phyloP scores from a whole-genome alignment of 2,113 vertebrate genomes.

The Morone chrysops region DNA sequence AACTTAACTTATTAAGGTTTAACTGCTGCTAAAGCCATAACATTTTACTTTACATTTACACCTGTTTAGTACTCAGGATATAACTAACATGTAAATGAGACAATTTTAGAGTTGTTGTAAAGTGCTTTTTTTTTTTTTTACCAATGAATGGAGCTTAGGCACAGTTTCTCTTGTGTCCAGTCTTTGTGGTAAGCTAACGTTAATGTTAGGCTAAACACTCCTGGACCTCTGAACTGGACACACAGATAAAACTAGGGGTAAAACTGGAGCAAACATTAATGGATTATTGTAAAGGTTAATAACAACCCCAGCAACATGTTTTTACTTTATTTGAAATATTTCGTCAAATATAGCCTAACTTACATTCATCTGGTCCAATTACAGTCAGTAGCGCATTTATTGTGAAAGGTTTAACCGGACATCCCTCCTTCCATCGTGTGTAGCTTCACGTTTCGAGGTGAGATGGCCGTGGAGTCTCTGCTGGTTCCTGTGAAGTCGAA shows the following conservation, averaged over 20 bases:
- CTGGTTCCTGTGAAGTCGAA: conserved; percentile 72
- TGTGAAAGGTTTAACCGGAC: conserved; percentile 62
- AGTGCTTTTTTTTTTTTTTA: too few relatives aligned
- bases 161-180: too few relatives aligned
- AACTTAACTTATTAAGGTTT: too few relatives aligned
- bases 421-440: fast-evolving
- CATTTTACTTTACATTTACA: not conserved
- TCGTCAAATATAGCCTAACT: not conserved
- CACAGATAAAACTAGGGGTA: not conserved
- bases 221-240: too few relatives aligned
- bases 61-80: not conserved
- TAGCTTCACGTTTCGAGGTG: conserved; percentile 29
- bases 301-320: not conserved
- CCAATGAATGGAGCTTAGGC: too few relatives aligned
- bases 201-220: too few relatives aligned
- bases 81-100: not conserved
- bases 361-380: fast-evolving
- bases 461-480: conserved; percentile 64
- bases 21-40: not conserved
- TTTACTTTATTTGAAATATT: not conserved
- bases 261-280: too few relatives aligned
- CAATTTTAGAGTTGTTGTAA: not conserved
- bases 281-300: too few relatives aligned
- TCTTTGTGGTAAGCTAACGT: too few relatives aligned
- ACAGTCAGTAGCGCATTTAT: conserved; percentile 40